Conservation (phyloP, 1,140 invertebrate genomes). For the Hylaeus anthracinus region DNA sequence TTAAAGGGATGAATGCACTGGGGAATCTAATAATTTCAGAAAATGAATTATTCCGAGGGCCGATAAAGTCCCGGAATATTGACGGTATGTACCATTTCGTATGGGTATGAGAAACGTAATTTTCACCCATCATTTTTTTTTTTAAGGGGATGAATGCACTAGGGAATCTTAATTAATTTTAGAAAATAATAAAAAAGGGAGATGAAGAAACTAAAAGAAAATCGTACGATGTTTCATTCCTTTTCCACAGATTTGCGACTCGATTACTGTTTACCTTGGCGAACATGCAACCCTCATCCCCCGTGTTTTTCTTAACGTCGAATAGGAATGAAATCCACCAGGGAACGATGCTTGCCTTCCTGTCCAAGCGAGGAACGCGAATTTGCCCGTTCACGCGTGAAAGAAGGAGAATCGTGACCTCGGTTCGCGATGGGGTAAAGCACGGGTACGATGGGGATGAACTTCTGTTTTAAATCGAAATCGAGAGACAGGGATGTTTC, state of each 20-base stretch:
- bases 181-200: background rate
- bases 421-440: background rate
- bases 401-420: background rate
- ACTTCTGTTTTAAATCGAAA: constrained; percentile 41
- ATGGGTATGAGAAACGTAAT: too few relatives aligned
- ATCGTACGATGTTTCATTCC: constrained; percentile 6
- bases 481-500: background rate
- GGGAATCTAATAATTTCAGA: too few relatives aligned
- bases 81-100: constrained; percentile 30
- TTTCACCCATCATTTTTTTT: too few relatives aligned
- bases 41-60: constrained; percentile 71
- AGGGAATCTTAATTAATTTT: background rate
- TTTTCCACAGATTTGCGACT: constrained; percentile 10
- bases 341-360: constrained; percentile 34
- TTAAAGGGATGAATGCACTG: too few relatives aligned
- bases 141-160: background rate
- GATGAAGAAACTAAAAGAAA: background rate
- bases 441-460: background rate
- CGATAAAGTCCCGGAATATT: constrained; percentile 70
- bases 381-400: constrained; percentile 7
- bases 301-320: constrained; percentile 58
- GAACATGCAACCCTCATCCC: constrained; percentile 17
- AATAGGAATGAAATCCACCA: constrained; percentile 35
- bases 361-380: background rate
- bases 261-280: constrained; percentile 43